Conservation (phyloP, 2,797 vertebrate genomes). For the Thamnophis elegans region DNA sequence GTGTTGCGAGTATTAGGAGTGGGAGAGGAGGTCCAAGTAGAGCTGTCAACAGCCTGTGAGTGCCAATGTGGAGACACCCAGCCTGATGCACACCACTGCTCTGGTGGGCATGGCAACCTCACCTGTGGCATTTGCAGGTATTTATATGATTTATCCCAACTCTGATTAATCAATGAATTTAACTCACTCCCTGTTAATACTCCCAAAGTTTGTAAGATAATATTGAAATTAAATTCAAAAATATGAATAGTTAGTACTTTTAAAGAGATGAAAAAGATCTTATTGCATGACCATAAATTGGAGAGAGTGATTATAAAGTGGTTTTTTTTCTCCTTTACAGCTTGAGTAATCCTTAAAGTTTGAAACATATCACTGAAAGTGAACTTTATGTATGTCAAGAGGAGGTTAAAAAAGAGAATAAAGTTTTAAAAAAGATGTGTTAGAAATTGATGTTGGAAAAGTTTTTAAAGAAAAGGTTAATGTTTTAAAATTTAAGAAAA, state of each 20-base stretch:
- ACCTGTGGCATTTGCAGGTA: slow-evolving; percentile 78
- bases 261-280: not conserved
- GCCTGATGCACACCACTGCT: slow-evolving; percentile 61
- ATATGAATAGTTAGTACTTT: not conserved
- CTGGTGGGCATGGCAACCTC: slow-evolving; percentile 61
- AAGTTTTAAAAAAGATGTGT: not conserved
- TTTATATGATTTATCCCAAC: not conserved
- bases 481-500: not conserved
- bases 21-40: slow-evolving; percentile 70
- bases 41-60: slow-evolving; percentile 67
- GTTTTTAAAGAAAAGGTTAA: not conserved
- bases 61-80: slow-evolving; percentile 69
- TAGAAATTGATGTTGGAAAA: not conserved
- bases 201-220: not conserved
- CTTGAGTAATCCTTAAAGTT: too few relatives aligned
- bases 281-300: not conserved
- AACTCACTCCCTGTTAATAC: not conserved
- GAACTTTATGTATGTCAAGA: not conserved
- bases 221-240: not conserved
- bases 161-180: not conserved
- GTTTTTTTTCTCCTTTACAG: too few relatives aligned
- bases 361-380: not conserved
- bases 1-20: slow-evolving; percentile 74
- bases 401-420: not conserved
- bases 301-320: too few relatives aligned